Evolutionary conservation across 2,797 vertebrate species (phyloP), one percentile per base, ranked within the genome.

Genomic region (Silurus lanzhouensis): DNA sequence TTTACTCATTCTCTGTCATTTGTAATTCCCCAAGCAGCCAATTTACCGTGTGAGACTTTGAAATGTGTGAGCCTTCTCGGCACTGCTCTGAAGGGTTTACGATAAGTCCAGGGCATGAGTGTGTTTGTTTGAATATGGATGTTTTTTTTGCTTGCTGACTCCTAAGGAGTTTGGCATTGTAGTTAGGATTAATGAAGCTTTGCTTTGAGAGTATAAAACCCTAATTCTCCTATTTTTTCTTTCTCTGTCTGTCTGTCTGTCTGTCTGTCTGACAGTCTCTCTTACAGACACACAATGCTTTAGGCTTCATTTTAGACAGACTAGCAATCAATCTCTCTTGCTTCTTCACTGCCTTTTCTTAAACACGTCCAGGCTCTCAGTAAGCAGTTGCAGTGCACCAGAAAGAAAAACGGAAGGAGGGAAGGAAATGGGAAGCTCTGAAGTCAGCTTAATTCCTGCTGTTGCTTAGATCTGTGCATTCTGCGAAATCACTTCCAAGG

Each of bases 11-110:
- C 83, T 63, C 88, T 90, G 89, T 91, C 91, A 93, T 94, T 93
- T 93, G 87, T 91, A 92, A 93, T 93, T 95, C 91, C 91, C 93
- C 91, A 93, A 93, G 93, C 82, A 87, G 92, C 90, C 94, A 92
- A 95, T 95, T 95, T 95, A 93, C 88, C 87, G 86, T 82, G 68
- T 87, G 91, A 91, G 93, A 92, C 93, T 93, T 91, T 88, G 90
- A 93, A 93, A 92, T 91, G 91, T 90, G 90, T 87, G 88, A 93
- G 93, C 93, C 78, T 93, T 93, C 93, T 95, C 91, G 92, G 89
- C 90, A 90, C 89, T 89, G 90, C 91, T 93, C 93, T 95, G 93
- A 91, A 93, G 92, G 90, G 91, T 90, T 38, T 76, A 90, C 92
- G 94, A 95, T 94, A 93, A 93, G 92, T 94, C 92, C 90, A 92